These are phyloP conservation scores for Shinisaurus crocodilurus DNA, from an alignment of 2,113 vertebrate genomes.

Conservation along the genomic window DNA sequence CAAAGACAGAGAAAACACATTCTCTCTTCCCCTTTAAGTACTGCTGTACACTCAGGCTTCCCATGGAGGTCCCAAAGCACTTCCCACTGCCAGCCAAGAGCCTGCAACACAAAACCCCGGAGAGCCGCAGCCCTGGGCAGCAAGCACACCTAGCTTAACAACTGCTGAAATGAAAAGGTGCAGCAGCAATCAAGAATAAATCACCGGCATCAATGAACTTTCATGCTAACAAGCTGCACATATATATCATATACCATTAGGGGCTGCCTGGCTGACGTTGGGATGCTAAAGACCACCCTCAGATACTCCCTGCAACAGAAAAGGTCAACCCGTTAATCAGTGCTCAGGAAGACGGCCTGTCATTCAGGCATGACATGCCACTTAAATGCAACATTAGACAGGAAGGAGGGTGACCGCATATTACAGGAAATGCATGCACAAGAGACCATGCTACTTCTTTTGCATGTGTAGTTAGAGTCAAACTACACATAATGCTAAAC, in stretches of 20 bases:
- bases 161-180: background rate
- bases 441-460: background rate
- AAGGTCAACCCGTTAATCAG: background rate
- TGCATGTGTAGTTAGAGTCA: background rate
- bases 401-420: background rate
- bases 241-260: background rate
- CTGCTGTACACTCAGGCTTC: background rate
- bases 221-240: background rate
- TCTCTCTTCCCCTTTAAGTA: background rate
- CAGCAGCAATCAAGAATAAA: background rate
- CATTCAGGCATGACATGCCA: background rate
- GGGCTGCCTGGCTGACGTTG: background rate
- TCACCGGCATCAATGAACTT: background rate
- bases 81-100: background rate
- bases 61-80: background rate
- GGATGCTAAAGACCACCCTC: background rate
- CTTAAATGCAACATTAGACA: background rate
- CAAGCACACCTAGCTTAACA: background rate
- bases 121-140: slow-evolving; percentile 2
- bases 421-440: background rate
- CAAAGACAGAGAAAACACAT: background rate
- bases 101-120: slow-evolving; percentile 1
- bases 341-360: background rate
- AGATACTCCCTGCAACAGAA: background rate
- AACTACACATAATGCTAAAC: background rate